A percentile compares a stretch with the other conserved stretches of the same genome.
Evolutionary conservation across 2,888 invertebrate species (phyloP).

Genomic region (Brenthis hecate): DNA sequence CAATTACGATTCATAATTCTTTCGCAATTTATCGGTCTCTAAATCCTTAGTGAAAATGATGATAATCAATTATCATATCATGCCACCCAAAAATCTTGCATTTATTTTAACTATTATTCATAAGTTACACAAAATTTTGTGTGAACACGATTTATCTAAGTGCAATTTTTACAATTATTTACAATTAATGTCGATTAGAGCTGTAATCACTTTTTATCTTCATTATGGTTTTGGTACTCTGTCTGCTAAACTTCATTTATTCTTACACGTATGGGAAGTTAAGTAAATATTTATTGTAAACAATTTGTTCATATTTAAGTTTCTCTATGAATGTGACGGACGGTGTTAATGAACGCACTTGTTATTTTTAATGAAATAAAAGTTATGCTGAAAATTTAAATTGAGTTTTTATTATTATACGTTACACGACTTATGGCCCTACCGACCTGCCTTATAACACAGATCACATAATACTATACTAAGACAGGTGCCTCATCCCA

Average conservation of each 20-base stretch:
- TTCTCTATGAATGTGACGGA: constrained; percentile 55
- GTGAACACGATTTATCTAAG: constrained; percentile 62
- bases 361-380: constrained; percentile 79
- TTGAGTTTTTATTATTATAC: constrained; percentile 30
- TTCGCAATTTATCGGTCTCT: constrained; percentile 30
- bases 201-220: constrained; percentile 43
- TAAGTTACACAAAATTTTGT: constrained; percentile 59
- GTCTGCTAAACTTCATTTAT: constrained; percentile 45
- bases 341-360: constrained; percentile 64
- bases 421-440: constrained; percentile 14
- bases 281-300: constrained; percentile 42
- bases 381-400: constrained; percentile 66
- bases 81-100: constrained; percentile 78
- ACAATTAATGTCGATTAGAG: constrained; percentile 47
- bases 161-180: constrained; percentile 65
- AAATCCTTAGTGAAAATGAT: constrained; percentile 28
- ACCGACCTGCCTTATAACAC: too few relatives aligned
- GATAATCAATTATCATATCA: constrained; percentile 45
- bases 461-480: too few relatives aligned
- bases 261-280: constrained; percentile 50
- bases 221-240: constrained; percentile 61
- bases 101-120: constrained; percentile 65
- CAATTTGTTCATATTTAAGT: constrained; percentile 35
- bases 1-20: neutral
- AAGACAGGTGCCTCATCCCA: too few relatives aligned